These are phyloP conservation scores for Herminia tarsipennalis DNA, from an alignment of 2,888 invertebrate genomes.

Conservation along the genomic window DNA sequence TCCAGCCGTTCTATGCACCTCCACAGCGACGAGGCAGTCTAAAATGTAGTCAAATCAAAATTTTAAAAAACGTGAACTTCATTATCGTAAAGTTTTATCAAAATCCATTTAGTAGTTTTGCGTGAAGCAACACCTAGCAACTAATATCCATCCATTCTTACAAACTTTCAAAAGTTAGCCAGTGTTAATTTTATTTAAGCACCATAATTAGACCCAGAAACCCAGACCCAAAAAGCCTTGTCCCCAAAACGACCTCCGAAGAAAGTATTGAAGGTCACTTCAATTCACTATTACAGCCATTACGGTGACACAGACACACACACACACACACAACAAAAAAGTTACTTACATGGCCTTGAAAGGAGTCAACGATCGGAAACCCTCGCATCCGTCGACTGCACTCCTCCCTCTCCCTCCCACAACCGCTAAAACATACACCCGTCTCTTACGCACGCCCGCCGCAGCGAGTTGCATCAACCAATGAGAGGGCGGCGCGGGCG, in stretches of 20 bases:
- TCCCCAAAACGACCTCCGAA: constrained; percentile 67
- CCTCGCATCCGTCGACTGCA: constrained; percentile 81
- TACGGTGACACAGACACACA: too few species aligned
- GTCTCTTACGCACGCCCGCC: constrained; percentile 62
- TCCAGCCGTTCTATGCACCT: too few species aligned
- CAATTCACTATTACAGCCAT: constrained; percentile 71
- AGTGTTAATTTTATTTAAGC: too few species aligned
- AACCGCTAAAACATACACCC: constrained; percentile 25
- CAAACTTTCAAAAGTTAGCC: too few species aligned
- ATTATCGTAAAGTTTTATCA: too few species aligned
- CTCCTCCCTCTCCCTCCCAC: constrained; percentile 58
- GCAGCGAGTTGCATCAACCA: constrained; percentile 61
- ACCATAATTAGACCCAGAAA: neutral
- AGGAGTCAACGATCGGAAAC: constrained; percentile 82
- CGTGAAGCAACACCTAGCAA: too few species aligned
- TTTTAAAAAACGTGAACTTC: too few species aligned
- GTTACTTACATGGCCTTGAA: constrained; percentile 79
- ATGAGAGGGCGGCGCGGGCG: constrained; percentile 72
- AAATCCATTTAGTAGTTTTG: too few species aligned
- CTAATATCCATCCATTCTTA: too few species aligned
- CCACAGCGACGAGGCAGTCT: too few species aligned
- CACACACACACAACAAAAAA: constrained; percentile 76
- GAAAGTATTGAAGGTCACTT: constrained; percentile 78
- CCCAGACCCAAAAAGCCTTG: too few species aligned
- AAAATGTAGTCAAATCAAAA: too few species aligned